A percentile compares a stretch with the other conserved stretches of the same genome.
Conservation (phyloP, 2,797 vertebrate species). For the Phalanger gymnotis region DNA sequence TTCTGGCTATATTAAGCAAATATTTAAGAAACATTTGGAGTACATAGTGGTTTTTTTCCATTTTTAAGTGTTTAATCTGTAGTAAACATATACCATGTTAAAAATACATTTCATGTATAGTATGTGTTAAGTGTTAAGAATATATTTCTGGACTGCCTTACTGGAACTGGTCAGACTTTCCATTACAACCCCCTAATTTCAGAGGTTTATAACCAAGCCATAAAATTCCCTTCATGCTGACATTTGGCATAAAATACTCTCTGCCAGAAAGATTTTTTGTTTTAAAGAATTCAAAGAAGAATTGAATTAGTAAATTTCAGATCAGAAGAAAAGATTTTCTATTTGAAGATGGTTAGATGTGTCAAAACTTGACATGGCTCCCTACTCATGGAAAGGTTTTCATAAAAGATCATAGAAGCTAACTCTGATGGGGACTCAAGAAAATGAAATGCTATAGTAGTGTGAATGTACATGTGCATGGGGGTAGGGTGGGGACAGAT, state of each 20-base stretch:
- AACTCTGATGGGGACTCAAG: conserved; percentile 5
- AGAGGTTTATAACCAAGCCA: conserved; percentile 75
- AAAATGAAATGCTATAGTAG: neutral
- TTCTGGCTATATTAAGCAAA: conserved; percentile 82
- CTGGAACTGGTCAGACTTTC: conserved; percentile 82
- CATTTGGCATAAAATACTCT: conserved; percentile 79
- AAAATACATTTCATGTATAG: conserved; percentile 78
- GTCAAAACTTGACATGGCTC: conserved; percentile 26
- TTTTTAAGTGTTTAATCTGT: conserved; percentile 84
- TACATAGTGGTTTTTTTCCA: conserved; percentile 65
- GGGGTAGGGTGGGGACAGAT: neutral
- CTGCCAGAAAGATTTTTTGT: conserved; percentile 62
- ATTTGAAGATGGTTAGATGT: conserved; percentile 10
- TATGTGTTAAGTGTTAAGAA: conserved; percentile 80
- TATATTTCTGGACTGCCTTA: conserved; percentile 77
- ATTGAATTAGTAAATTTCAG: conserved; percentile 51
- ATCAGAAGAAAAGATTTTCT: conserved; percentile 45
- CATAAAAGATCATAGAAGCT: conserved; percentile 14
- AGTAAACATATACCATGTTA: conserved; percentile 80
- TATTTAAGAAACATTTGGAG: conserved; percentile 80
- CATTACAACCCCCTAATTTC: conserved; percentile 83
- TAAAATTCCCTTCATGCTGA: conserved; percentile 79
- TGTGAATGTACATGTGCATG: neutral
- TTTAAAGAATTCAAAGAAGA: conserved; percentile 68
- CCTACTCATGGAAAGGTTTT: neutral